Evolutionary conservation across 2,113 vertebrate species (phyloP), one percentile per base, ranked within the genome.

Genomic region (Lophius piscatorius): DNA sequence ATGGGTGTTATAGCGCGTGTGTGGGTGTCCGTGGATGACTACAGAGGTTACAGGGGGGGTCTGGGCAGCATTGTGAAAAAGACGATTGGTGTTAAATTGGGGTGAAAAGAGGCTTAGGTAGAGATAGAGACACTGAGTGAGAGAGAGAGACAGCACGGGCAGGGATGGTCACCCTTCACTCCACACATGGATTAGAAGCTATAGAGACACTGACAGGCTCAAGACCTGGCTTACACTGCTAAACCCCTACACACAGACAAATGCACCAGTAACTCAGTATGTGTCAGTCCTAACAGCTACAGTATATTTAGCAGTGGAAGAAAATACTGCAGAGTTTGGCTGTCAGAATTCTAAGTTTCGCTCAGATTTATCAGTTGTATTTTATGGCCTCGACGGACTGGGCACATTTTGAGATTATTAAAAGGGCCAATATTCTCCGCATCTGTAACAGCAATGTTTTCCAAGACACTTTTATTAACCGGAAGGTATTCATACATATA

Each of bases 1-100:
- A 8, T 24, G 14, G 40, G 45, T 10, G 21, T 13, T 41, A 44
- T 5, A 17, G 33, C 35, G 8, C 46, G 49, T 44, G 41, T 69
- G 68, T 5, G 18, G 10, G 20, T 31, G 71, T 39, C 33, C 14
- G 47, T 39, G 68, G 38, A 8, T 56, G 63, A n/a, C 24, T 67
- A 63, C 13, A 31, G 47, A 74, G 64, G 77, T 78, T 64, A 60
- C 11, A 46, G 8, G 14, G 51, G 38, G 66, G 58, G 61, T 74
- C 7, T 38, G 36, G 70, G 41, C 61, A 63, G 73, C 60, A 72
- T 76, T 81, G 74, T 86, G 81, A 80, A 80, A 78, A 66, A 75
- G 83, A 80, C 66, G 71, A 84, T 86, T 86, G 80, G 83, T 87
- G 87, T 87, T 87, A 87, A 89, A 89, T 89, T 87, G 85, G 71